Evolutionary conservation across 2,797 vertebrate genomes (phyloP).

Genomic region (Atherinosoma microstoma): DNA sequence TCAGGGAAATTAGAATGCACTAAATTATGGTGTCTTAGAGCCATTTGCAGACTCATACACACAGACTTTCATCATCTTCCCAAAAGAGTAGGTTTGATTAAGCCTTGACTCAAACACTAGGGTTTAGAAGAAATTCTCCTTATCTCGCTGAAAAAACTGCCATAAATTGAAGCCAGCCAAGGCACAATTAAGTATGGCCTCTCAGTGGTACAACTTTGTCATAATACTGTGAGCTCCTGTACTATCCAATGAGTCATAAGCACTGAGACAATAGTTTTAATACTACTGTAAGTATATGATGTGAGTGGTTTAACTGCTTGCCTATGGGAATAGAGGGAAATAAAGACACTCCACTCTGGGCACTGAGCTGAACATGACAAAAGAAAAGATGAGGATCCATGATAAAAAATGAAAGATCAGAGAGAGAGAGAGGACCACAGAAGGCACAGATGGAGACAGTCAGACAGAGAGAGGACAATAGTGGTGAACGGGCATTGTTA

Average conservation of each 20-base stretch:
- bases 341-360: not conserved
- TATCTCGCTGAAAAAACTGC: constrained; percentile 52
- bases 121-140: constrained; percentile 25
- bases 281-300: constrained; percentile 22
- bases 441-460: constrained; percentile 25
- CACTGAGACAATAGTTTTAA: constrained; percentile 32
- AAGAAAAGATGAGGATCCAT: constrained; percentile 6
- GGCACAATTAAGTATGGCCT: constrained; percentile 39
- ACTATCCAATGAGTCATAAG: constrained; percentile 15
- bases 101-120: not conserved
- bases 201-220: constrained; percentile 23
- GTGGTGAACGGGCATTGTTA: constrained; percentile 15
- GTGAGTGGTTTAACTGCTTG: constrained; percentile 16
- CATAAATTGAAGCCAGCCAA: not conserved
- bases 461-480: constrained; percentile 24
- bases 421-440: constrained; percentile 3
- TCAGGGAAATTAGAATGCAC: constrained; percentile 25
- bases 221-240: constrained; percentile 11
- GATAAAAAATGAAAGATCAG: constrained; percentile 30
- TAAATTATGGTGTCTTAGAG: not conserved
- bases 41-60: not conserved
- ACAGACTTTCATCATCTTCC: not conserved
- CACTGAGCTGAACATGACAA: constrained; percentile 10
- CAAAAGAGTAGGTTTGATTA: not conserved
- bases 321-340: constrained; percentile 14